phyloP scores from a whole-genome alignment of 2,797 vertebrate genomes.

The Cuculus canorus region DNA sequence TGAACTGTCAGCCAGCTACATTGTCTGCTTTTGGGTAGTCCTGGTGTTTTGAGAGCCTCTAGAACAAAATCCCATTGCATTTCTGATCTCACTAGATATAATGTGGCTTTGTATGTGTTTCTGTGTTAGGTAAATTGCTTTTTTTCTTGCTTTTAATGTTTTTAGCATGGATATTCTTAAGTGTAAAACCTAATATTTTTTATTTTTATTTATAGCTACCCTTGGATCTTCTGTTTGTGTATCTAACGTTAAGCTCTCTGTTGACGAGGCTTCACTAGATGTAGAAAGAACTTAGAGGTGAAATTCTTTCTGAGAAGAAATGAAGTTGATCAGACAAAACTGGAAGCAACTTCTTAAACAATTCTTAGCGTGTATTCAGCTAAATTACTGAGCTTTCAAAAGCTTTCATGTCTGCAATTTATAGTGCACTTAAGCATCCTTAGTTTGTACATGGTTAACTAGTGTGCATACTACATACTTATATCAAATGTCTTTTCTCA shows the following conservation, averaged over 20 bases:
- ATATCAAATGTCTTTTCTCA: slow-evolving; percentile 41
- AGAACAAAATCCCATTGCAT: background rate
- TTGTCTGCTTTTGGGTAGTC: background rate
- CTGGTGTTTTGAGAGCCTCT: background rate
- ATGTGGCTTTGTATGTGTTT: background rate
- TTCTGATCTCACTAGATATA: background rate
- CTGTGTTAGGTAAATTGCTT: background rate
- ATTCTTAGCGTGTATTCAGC: background rate
- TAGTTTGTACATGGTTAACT: background rate
- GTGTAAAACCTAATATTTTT: background rate
- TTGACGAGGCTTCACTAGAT: slow-evolving; percentile 29
- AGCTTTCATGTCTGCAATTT: slow-evolving; percentile 18
- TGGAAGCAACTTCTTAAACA: slow-evolving; percentile 29
- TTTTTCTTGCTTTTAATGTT: background rate
- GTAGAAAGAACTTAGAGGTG: slow-evolving; percentile 11
- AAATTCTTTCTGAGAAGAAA: slow-evolving; percentile 61
- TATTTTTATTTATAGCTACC: slow-evolving; percentile 61
- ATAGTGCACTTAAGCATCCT: background rate
- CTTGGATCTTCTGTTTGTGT: slow-evolving; percentile 53
- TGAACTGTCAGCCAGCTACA: background rate
- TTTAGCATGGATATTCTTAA: background rate
- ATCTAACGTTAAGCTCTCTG: slow-evolving; percentile 31
- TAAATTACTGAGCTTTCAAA: slow-evolving; percentile 47
- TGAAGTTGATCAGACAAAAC: slow-evolving; percentile 49
- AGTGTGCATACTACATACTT: slow-evolving; percentile 29